These are phyloP conservation scores for Cacatua alba DNA, from an alignment of 2,113 vertebrate genomes.

Conservation along the genomic window DNA sequence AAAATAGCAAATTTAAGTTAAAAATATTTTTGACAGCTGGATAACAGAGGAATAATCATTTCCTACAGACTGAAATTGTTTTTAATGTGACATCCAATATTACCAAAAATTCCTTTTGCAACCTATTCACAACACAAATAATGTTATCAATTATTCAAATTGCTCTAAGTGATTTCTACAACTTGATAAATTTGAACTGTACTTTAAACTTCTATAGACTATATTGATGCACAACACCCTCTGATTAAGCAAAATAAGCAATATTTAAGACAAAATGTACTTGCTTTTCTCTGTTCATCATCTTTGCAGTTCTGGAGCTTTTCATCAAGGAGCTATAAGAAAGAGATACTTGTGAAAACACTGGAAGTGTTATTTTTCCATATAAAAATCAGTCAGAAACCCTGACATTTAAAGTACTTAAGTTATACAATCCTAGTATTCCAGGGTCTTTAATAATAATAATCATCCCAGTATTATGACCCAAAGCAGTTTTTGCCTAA, in stretches of 20 bases:
- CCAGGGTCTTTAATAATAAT: background rate
- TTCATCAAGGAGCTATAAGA: conserved; percentile 93
- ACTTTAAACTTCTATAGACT: background rate
- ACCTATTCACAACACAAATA: background rate
- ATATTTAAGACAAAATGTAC: conserved; percentile 67
- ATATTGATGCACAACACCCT: background rate
- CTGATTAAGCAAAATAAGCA: background rate
- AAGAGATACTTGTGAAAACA: conserved; percentile 29
- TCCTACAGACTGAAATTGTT: background rate
- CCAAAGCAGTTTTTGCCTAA: background rate
- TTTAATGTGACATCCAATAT: background rate
- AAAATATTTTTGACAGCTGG: background rate
- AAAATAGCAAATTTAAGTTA: background rate
- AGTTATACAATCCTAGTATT: background rate
- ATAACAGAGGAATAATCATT: background rate
- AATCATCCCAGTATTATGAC: background rate
- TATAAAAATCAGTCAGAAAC: background rate
- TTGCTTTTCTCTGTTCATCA: conserved; percentile 97
- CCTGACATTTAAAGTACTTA: background rate
- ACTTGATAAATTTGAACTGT: background rate
- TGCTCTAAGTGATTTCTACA: background rate
- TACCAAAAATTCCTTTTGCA: background rate
- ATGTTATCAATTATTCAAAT: background rate
- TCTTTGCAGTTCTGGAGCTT: conserved; percentile 98
- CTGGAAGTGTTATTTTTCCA: background rate